A percentile compares a stretch with the other conserved stretches of the same genome.
phyloP scores from a whole-genome alignment of 2,888 invertebrate species.

The Heliothis peltigera region DNA sequence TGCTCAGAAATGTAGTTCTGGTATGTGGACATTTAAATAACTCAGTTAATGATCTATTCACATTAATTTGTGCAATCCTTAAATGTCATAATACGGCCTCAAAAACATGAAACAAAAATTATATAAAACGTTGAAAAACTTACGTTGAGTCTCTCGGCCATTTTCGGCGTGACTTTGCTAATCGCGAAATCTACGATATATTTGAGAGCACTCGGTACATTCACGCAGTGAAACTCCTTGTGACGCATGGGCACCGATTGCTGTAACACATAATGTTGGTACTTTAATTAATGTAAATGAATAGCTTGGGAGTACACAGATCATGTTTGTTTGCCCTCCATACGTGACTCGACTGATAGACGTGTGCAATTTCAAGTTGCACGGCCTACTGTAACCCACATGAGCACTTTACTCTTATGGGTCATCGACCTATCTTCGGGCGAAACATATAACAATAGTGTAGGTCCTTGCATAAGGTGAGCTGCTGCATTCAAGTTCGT shows the following conservation, averaged over 20 bases:
- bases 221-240: conserved; percentile 93
- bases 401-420: conserved; percentile 1
- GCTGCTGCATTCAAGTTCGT: too few relatives aligned
- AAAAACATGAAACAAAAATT: not conserved
- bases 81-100: not conserved
- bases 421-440: too few relatives aligned
- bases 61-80: not conserved
- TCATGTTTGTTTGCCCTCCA: conserved; percentile 49
- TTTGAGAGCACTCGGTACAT: conserved; percentile 93
- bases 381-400: conserved; percentile 12
- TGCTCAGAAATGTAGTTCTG: too few relatives aligned
- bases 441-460: too few relatives aligned
- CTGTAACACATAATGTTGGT: conserved; percentile 78
- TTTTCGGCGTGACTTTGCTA: conserved; percentile 92
- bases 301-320: conserved; percentile 24
- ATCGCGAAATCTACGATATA: conserved; percentile 94
- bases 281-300: conserved; percentile 40
- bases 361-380: not conserved
- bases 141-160: conserved; percentile 92
- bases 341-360: conserved; percentile 41
- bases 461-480: too few relatives aligned
- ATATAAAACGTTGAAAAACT: conserved; percentile 57
- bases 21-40: too few relatives aligned
- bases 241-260: conserved; percentile 95
- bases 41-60: not conserved